Conservation (phyloP, 2,888 invertebrate species). For the Protula sp. region DNA sequence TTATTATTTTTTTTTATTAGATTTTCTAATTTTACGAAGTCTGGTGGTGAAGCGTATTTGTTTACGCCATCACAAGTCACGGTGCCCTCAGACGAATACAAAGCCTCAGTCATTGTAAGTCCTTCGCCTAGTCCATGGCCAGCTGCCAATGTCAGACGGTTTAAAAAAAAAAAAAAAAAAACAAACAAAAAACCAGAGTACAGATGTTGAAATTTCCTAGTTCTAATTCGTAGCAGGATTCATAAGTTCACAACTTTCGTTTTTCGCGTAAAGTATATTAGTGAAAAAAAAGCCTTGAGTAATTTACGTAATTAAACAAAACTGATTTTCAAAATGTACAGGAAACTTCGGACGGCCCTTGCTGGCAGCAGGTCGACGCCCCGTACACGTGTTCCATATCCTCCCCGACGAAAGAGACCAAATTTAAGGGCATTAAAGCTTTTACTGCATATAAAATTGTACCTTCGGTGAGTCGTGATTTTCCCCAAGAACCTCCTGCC, state of each 20-base stretch:
- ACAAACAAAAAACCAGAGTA: no score
- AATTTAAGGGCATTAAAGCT: constrained; percentile 94
- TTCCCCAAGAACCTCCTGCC: no score
- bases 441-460: constrained; percentile 95
- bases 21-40: constrained; percentile 20
- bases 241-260: no score
- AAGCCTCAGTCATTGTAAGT: constrained; percentile 17
- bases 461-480: constrained; percentile 65
- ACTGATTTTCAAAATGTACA: no score
- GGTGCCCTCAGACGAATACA: constrained; percentile 16
- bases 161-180: no score
- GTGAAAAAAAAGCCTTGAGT: no score
- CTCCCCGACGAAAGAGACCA: constrained; percentile 94
- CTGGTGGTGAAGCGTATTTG: constrained; percentile 23
- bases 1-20: constrained; percentile 6
- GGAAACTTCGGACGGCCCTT: constrained; percentile 67
- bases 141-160: no score
- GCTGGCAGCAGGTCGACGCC: constrained; percentile 71
- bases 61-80: constrained; percentile 18
- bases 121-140: no score
- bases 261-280: no score
- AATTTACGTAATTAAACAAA: no score
- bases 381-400: constrained; percentile 81
- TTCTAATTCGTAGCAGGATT: no score
- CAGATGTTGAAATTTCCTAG: no score